A percentile compares a stretch with the other conserved stretches of the same genome.
Conservation (phyloP, 1,140 invertebrate species). For the Psix sp. region DNA sequence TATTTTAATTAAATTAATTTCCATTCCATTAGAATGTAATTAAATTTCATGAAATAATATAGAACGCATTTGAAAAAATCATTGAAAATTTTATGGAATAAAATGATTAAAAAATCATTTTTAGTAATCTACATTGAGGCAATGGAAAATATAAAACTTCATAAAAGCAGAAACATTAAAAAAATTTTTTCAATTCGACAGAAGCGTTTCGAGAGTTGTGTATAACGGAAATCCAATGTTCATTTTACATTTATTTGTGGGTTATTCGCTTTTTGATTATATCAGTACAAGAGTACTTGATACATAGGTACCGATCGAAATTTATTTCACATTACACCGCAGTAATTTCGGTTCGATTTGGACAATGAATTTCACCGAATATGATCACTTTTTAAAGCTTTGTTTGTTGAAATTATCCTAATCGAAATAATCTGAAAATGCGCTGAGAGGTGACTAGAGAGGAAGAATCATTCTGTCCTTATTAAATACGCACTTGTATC, state of each 20-base stretch:
- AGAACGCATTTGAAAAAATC: too few species aligned
- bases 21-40: neutral
- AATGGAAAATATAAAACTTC: too few species aligned
- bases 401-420: conserved; percentile 17
- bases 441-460: neutral
- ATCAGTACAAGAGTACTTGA: conserved; percentile 2
- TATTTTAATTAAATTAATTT: conserved; percentile 17
- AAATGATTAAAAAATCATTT: too few species aligned
- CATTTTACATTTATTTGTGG: conserved; percentile 16
- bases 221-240: neutral
- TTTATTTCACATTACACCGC: conserved; percentile 10
- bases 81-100: too few species aligned
- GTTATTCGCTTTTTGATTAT: conserved; percentile 10
- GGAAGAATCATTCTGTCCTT: conserved; percentile 13
- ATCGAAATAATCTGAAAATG: conserved; percentile 19
- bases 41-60: too few species aligned
- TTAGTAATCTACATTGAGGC: too few species aligned
- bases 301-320: neutral
- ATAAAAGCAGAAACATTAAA: too few species aligned
- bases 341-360: conserved; percentile 14
- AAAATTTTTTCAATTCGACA: neutral
- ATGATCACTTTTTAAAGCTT: conserved; percentile 13
- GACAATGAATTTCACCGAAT: conserved; percentile 7
- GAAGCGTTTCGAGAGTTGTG: too few species aligned
- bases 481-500: conserved; percentile 6